Percentiles rank a stretch among this genome's conserved stretches.
These are phyloP conservation scores for Lontra canadensis DNA, from an alignment of 2,113 vertebrate species.

Conservation along the genomic window DNA sequence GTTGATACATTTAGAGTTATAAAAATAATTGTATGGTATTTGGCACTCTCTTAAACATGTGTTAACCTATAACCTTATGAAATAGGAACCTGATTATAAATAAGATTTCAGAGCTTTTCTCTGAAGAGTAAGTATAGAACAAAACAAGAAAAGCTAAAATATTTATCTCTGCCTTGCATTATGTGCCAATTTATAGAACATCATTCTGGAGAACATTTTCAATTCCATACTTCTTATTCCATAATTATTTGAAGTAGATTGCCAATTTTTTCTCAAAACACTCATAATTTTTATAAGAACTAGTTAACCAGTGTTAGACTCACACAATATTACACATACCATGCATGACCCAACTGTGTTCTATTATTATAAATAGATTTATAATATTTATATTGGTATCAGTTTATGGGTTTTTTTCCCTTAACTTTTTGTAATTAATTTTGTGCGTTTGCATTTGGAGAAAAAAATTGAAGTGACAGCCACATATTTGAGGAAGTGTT, in stretches of 20 bases:
- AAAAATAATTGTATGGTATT: neutral
- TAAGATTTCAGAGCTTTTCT: neutral
- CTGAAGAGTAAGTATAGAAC: neutral
- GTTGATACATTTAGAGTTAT: neutral
- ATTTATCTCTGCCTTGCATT: neutral
- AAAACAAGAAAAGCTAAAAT: conserved; percentile 7
- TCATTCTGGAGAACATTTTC: neutral
- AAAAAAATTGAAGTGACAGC: neutral
- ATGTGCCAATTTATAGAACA: neutral
- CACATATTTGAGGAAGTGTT: neutral
- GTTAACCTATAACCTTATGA: neutral
- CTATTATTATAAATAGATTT: neutral
- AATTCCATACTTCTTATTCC: neutral
- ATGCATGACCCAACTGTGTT: neutral
- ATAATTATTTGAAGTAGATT: neutral
- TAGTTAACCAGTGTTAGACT: neutral
- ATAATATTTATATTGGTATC: neutral
- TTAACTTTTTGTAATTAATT: conserved; percentile 6
- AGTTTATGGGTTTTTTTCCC: neutral
- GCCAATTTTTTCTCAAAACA: neutral
- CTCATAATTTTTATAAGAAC: neutral
- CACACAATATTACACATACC: neutral
- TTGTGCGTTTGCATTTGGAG: neutral
- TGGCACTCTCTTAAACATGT: neutral
- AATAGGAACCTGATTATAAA: neutral